Evolutionary conservation across 64 coral and sea anemone species (phyloP).

Genomic region (Porites lutea): DNA sequence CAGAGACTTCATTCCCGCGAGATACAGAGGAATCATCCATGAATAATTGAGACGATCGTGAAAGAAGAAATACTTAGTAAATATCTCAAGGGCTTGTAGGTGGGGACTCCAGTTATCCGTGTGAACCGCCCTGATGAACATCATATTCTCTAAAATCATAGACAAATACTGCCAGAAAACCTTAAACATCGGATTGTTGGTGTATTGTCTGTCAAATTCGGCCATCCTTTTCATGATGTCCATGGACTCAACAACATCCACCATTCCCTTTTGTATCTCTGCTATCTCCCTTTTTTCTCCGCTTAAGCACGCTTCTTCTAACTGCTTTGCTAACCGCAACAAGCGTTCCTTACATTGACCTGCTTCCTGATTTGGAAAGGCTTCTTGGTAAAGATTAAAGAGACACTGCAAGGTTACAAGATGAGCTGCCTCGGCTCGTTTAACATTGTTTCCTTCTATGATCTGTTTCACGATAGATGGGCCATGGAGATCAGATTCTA

Average conservation of each 20-base stretch:
- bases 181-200: constrained; percentile 6
- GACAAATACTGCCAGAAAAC: constrained; percentile 6
- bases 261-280: not conserved
- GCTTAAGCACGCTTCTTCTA: constrained; percentile 2
- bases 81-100: constrained; percentile 19
- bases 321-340: not conserved
- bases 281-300: too few relatives aligned
- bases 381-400: constrained; percentile 54
- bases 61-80: constrained; percentile 33
- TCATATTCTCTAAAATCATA: not conserved
- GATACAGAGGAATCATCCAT: not conserved
- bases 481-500: not conserved
- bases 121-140: not conserved
- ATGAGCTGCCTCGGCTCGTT: constrained; percentile 37
- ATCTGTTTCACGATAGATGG: constrained; percentile 14
- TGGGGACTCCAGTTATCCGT: constrained; percentile 6
- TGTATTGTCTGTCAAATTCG: not conserved
- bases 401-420: constrained; percentile 48
- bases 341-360: too few relatives aligned
- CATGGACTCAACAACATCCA: not conserved
- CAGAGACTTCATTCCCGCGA: too few relatives aligned
- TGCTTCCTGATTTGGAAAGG: not conserved
- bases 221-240: not conserved
- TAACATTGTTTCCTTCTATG: not conserved
- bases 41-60: constrained; percentile 34